Evolutionary conservation across 2,797 vertebrate genomes (phyloP).

Genomic region (Setipinna tenuifilis): DNA sequence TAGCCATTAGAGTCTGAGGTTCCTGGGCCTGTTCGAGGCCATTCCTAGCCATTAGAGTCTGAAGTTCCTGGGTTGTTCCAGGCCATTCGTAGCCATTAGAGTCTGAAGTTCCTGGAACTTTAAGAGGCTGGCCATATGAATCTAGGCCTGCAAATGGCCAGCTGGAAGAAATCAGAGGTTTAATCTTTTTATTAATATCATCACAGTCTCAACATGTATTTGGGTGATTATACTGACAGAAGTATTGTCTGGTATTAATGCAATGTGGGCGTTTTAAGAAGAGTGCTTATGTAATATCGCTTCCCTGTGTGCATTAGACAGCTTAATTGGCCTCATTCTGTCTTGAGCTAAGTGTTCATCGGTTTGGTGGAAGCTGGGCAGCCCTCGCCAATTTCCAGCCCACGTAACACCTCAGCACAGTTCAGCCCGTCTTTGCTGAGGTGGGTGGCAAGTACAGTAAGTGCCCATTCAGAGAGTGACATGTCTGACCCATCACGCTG

Average conservation of each 20-base stretch:
- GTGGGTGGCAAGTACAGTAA: conserved; percentile 8
- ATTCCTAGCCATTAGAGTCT: neutral
- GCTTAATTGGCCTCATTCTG: neutral
- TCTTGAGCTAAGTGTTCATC: neutral
- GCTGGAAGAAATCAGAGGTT: too few species aligned
- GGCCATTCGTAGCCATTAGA: neutral
- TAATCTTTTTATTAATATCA: too few species aligned
- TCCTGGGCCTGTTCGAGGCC: too few species aligned
- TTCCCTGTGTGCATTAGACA: neutral
- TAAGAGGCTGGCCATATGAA: neutral
- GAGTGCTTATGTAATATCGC: neutral
- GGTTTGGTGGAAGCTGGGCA: neutral
- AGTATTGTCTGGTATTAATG: neutral
- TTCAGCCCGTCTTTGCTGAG: neutral
- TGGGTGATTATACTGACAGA: too few species aligned
- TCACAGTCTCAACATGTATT: too few species aligned
- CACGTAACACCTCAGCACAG: neutral
- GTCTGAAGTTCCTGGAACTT: neutral
- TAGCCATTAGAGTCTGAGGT: neutral
- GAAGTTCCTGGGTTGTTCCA: too few species aligned
- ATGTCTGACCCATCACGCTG: neutral
- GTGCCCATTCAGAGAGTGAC: conserved; percentile 17
- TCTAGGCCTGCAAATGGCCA: too few species aligned
- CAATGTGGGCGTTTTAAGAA: neutral
- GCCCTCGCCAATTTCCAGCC: neutral